Conservation (phyloP, 2,888 invertebrate species). For the Lepeophtheirus nordmannii region DNA sequence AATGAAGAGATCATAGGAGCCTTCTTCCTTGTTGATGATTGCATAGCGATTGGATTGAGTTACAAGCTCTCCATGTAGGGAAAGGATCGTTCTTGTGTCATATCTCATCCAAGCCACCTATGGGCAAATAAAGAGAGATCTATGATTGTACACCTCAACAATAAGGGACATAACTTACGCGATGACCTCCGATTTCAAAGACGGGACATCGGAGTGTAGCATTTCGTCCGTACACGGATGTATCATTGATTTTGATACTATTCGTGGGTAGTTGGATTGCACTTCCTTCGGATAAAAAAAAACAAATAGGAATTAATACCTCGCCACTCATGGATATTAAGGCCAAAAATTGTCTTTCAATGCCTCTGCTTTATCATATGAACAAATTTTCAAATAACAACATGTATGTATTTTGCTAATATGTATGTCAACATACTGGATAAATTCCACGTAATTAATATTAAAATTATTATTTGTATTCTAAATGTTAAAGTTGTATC, state of each 20-base stretch:
- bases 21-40: constrained; percentile 15
- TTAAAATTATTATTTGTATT: too few species aligned
- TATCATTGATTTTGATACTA: not conserved
- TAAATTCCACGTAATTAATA: too few species aligned
- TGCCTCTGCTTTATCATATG: not conserved
- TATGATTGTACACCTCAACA: too few species aligned
- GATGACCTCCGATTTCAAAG: not conserved
- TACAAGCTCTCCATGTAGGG: constrained; percentile 14
- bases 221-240: constrained; percentile 1
- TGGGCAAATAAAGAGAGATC: not conserved
- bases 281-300: not conserved
- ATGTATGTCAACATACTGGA: too few species aligned
- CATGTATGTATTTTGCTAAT: too few species aligned
- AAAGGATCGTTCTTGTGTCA: not conserved
- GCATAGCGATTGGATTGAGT: constrained; percentile 10
- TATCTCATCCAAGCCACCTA: constrained; percentile 11
- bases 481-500: too few species aligned
- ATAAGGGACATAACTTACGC: not conserved
- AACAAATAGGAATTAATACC: not conserved
- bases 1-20: constrained; percentile 9
- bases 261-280: constrained; percentile 1
- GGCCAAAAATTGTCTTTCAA: not conserved
- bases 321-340: not conserved
- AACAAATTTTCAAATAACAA: not conserved
- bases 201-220: not conserved